These are phyloP conservation scores for Ariolimax columbianus DNA, from an alignment of 2,888 invertebrate species.

Conservation along the genomic window DNA sequence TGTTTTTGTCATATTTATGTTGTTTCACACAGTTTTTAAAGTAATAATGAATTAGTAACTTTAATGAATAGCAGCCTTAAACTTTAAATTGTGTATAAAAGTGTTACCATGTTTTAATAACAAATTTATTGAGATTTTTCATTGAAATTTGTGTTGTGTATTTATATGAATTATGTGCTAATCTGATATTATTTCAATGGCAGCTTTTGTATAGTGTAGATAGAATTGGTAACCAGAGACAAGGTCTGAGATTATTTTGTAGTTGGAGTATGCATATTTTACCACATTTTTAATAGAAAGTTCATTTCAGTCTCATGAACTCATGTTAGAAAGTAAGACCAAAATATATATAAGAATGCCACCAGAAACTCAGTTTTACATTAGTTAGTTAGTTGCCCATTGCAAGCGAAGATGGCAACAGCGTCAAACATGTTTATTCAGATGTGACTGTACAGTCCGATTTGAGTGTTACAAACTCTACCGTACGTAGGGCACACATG, in stretches of 20 bases:
- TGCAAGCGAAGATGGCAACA: too few relatives aligned
- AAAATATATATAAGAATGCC: too few relatives aligned
- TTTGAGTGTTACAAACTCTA: too few relatives aligned
- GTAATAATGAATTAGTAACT: neutral
- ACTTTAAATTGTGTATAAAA: neutral
- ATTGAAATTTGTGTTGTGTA: neutral
- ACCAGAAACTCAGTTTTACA: too few relatives aligned
- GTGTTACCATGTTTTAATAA: slow-evolving; percentile 7
- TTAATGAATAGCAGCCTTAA: neutral
- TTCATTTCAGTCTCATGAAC: neutral
- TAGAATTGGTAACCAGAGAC: neutral
- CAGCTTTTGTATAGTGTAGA: slow-evolving; percentile 31
- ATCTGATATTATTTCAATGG: slow-evolving; percentile 9
- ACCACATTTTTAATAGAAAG: neutral
- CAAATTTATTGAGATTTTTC: neutral
- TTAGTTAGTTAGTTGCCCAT: too few relatives aligned
- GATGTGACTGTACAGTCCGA: too few relatives aligned
- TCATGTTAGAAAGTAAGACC: neutral
- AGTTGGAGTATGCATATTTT: neutral
- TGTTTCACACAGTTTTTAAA: neutral
- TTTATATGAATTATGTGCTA: slow-evolving; percentile 5
- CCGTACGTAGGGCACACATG: too few relatives aligned
- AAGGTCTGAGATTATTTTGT: slow-evolving; percentile 4
- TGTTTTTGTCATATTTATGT: neutral
- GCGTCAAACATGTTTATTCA: too few relatives aligned